These are phyloP conservation scores for Cenopis cana DNA, from an alignment of 2,888 invertebrate species.

Conservation along the genomic window DNA sequence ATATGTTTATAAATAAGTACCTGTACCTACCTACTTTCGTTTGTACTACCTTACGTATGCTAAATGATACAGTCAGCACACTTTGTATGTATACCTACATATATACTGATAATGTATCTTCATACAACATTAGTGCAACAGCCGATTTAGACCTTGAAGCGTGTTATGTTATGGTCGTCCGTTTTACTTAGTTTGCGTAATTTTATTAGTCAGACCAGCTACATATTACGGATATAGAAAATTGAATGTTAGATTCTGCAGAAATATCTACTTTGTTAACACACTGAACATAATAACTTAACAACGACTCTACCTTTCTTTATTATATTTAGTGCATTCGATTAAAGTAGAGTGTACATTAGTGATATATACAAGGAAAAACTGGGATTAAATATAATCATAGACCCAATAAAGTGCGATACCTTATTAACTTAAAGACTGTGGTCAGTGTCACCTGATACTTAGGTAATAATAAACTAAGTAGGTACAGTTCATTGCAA, in stretches of 20 bases:
- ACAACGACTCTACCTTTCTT: not conserved
- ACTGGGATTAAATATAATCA: not conserved
- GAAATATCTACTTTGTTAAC: not conserved
- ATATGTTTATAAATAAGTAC: not conserved
- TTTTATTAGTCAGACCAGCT: too few species aligned
- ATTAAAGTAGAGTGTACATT: not conserved
- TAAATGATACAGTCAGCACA: not conserved
- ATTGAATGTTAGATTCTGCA: too few species aligned
- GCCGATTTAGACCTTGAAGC: not conserved
- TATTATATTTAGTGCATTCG: not conserved
- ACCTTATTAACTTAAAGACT: too few species aligned
- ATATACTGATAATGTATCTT: not conserved
- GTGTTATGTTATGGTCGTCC: not conserved
- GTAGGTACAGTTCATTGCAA: too few species aligned
- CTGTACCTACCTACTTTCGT: too few species aligned
- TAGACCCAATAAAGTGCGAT: not conserved
- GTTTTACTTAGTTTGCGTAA: slow-evolving; percentile 9
- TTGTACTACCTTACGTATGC: not conserved
- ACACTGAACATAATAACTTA: not conserved
- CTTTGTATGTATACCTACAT: not conserved
- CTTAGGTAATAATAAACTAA: too few species aligned
- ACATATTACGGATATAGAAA: not conserved
- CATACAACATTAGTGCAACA: not conserved
- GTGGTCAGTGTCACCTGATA: too few species aligned
- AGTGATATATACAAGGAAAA: not conserved